A percentile compares a stretch with the other conserved stretches of the same genome.
Evolutionary conservation across 2,888 invertebrate genomes (phyloP).

Genomic region (Deilephila elpenor): DNA sequence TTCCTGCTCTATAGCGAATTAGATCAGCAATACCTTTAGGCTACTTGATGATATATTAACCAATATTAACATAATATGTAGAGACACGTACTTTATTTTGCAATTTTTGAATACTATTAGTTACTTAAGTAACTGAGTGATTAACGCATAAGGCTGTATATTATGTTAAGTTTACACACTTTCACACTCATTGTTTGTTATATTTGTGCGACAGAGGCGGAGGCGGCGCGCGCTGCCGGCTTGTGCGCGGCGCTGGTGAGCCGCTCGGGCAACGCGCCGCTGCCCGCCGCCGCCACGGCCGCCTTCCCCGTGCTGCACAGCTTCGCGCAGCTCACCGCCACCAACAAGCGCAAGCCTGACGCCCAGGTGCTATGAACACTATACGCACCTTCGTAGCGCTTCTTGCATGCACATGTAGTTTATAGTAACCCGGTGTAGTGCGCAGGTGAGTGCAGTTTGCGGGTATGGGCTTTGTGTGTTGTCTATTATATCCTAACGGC

Average conservation of each 20-base stretch:
- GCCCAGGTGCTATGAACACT: slow-evolving; percentile 67
- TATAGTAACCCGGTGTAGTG: slow-evolving; percentile 38
- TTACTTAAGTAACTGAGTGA: too few species aligned
- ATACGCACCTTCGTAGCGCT: slow-evolving; percentile 46
- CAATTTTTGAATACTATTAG: too few species aligned
- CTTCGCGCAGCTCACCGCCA: slow-evolving; percentile 83
- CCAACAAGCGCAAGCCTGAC: slow-evolving; percentile 79
- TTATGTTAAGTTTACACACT: too few species aligned
- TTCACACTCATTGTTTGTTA: too few species aligned
- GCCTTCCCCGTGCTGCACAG: slow-evolving; percentile 85
- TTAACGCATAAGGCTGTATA: too few species aligned
- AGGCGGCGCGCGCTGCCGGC: slow-evolving; percentile 91
- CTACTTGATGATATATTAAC: too few species aligned
- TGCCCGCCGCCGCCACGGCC: slow-evolving; percentile 84
- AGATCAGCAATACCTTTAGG: too few species aligned
- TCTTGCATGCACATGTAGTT: slow-evolving; percentile 62
- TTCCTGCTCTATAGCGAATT: too few species aligned
- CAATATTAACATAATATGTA: too few species aligned
- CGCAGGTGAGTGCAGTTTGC: slow-evolving; percentile 36
- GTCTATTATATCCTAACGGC: too few species aligned
- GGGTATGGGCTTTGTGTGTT: slow-evolving; percentile 20
- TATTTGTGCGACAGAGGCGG: slow-evolving; percentile 87
- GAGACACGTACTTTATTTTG: too few species aligned
- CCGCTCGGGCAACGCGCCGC: slow-evolving; percentile 91
- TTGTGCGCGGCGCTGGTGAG: slow-evolving; percentile 87